Evolutionary conservation across 2,113 vertebrate species (phyloP).

Genomic region (Burhinus bistriatus): DNA sequence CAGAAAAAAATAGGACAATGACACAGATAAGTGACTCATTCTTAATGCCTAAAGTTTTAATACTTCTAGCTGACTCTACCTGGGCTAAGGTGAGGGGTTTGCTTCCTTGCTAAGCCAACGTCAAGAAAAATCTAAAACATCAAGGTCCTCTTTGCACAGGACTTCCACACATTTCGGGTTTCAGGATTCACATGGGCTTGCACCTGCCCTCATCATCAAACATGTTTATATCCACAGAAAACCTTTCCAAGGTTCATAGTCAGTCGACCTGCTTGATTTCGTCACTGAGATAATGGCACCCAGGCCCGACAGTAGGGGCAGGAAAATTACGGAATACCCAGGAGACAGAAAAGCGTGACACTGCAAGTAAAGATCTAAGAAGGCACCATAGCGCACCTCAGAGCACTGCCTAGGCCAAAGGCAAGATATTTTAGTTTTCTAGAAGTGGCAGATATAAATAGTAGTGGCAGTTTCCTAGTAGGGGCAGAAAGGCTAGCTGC

Average conservation of each 20-base stretch:
- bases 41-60: not conserved
- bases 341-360: not conserved
- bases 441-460: not conserved
- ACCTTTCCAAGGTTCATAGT: not conserved
- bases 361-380: not conserved
- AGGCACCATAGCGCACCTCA: accelerated
- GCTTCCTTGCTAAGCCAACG: not conserved
- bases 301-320: not conserved
- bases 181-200: not conserved
- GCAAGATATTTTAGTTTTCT: not conserved
- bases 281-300: not conserved
- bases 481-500: not conserved
- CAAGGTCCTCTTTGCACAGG: not conserved
- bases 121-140: not conserved
- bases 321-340: not conserved
- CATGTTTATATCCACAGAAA: not conserved
- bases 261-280: not conserved
- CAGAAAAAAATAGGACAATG: not conserved
- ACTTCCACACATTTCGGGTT: not conserved
- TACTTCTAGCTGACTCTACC: not conserved
- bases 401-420: not conserved
- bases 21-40: not conserved
- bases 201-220: not conserved
- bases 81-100: not conserved
- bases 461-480: not conserved